These are phyloP conservation scores for Paracentrotus lividus DNA, from an alignment of 53 echinoderm and acorn worm genomes.

Conservation along the genomic window DNA sequence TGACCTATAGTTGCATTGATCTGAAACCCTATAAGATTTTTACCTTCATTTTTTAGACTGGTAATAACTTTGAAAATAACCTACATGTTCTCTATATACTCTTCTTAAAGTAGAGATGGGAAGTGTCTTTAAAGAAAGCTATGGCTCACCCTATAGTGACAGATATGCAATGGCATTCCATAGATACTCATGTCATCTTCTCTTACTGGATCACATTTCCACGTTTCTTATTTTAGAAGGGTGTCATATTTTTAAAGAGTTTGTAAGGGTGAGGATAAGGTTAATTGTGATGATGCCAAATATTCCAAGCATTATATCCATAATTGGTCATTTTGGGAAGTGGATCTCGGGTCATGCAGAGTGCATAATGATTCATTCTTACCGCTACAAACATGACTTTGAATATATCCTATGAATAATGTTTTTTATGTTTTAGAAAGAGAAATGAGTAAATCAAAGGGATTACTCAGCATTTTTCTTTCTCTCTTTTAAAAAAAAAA, in stretches of 20 bases:
- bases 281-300: slow-evolving; percentile 37
- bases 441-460: background rate
- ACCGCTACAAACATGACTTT: background rate
- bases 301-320: background rate
- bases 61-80: slow-evolving; percentile 29
- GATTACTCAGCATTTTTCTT: background rate
- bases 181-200: slow-evolving; percentile 9
- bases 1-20: background rate
- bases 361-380: slow-evolving; percentile 1
- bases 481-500: background rate
- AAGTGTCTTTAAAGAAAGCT: background rate
- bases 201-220: slow-evolving; percentile 30
- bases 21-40: background rate
- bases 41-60: background rate
- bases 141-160: background rate
- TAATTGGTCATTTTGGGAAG: slow-evolving; percentile 38
- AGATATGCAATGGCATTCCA: slow-evolving; percentile 22
- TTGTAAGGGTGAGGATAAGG: background rate
- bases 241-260: slow-evolving; percentile 33
- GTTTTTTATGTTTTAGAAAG: background rate
- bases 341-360: slow-evolving; percentile 23
- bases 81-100: background rate
- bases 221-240: slow-evolving; percentile 2
- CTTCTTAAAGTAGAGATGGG: background rate
- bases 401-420: background rate